Conservation (phyloP, 2,113 vertebrate species). For the Corydoras maculifer region DNA sequence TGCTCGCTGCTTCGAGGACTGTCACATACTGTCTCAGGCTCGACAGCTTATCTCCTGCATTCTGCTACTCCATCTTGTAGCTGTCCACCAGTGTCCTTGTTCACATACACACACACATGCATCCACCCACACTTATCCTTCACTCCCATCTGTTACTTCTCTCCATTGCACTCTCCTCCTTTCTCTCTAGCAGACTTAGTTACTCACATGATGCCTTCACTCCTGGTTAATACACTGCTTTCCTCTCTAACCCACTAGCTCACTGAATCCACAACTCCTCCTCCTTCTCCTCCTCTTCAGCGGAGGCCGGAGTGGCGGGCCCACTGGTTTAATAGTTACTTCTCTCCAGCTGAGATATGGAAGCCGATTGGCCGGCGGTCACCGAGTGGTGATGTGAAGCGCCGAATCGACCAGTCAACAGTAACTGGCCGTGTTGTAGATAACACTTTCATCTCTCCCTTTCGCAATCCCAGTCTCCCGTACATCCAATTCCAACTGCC, state of each 20-base stretch:
- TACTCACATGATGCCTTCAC: slow-evolving; percentile 46
- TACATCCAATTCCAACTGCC: slow-evolving; percentile 44
- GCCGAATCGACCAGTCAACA: slow-evolving; percentile 28
- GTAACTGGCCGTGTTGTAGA: slow-evolving; percentile 31
- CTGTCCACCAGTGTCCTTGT: slow-evolving; percentile 45
- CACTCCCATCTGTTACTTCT: neutral
- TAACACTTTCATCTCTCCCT: slow-evolving; percentile 38
- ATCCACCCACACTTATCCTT: slow-evolving; percentile 19
- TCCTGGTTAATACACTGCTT: slow-evolving; percentile 50
- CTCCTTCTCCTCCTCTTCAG: slow-evolving; percentile 1
- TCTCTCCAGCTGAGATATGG: slow-evolving; percentile 35
- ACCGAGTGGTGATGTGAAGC: slow-evolving; percentile 11
- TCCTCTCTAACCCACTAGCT: slow-evolving; percentile 38
- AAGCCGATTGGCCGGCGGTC: slow-evolving; percentile 31
- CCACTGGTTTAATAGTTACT: slow-evolving; percentile 31
- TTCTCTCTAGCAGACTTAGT: slow-evolving; percentile 36
- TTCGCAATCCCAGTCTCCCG: slow-evolving; percentile 1
- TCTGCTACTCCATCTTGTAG: slow-evolving; percentile 56
- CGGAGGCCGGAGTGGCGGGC: slow-evolving; percentile 27
- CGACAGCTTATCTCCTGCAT: slow-evolving; percentile 56
- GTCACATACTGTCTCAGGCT: slow-evolving; percentile 54
- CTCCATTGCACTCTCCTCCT: slow-evolving; percentile 22
- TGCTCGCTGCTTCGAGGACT: slow-evolving; percentile 52
- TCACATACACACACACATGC: slow-evolving; percentile 26
- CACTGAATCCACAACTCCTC: slow-evolving; percentile 16